phyloP scores from a whole-genome alignment of 2,113 vertebrate genomes.

The Ochotona curzoniae region DNA sequence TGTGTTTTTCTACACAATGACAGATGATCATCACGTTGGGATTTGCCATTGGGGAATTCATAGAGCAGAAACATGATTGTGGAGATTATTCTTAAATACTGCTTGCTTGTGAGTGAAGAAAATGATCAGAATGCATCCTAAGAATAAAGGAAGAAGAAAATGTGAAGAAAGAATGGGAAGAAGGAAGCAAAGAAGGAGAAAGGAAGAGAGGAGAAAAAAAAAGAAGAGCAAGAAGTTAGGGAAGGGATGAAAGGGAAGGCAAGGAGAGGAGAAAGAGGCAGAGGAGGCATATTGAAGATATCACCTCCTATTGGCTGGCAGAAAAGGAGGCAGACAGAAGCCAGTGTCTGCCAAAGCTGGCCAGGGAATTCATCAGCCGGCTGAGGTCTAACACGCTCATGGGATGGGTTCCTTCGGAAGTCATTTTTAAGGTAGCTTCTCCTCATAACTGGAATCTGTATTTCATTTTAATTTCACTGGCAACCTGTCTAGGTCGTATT shows the following conservation, averaged over 20 bases:
- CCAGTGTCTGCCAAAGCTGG: not conserved
- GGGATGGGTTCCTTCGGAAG: not conserved
- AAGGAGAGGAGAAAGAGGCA: not conserved
- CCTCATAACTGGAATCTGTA: not conserved
- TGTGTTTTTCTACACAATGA: not conserved
- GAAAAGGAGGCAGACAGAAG: not conserved
- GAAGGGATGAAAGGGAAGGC: not conserved
- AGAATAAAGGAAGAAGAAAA: not conserved
- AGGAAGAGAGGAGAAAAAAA: no score
- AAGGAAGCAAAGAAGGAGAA: no score
- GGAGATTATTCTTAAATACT: not conserved
- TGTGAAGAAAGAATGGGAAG: no score
- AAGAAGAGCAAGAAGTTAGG: not conserved
- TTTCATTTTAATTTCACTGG: constrained; percentile 46
- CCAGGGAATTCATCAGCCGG: not conserved
- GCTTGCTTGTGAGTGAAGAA: not conserved
- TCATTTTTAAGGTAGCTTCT: constrained; percentile 17
- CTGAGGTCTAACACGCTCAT: not conserved
- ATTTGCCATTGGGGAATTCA: not conserved
- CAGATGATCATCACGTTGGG: not conserved
- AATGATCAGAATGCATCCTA: not conserved
- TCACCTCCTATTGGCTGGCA: not conserved
- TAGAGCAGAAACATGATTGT: not conserved
- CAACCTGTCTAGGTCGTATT: not conserved
- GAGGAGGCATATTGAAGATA: not conserved